Conservation (phyloP, 2,113 vertebrate genomes). For the Odobenus rosmarus region DNA sequence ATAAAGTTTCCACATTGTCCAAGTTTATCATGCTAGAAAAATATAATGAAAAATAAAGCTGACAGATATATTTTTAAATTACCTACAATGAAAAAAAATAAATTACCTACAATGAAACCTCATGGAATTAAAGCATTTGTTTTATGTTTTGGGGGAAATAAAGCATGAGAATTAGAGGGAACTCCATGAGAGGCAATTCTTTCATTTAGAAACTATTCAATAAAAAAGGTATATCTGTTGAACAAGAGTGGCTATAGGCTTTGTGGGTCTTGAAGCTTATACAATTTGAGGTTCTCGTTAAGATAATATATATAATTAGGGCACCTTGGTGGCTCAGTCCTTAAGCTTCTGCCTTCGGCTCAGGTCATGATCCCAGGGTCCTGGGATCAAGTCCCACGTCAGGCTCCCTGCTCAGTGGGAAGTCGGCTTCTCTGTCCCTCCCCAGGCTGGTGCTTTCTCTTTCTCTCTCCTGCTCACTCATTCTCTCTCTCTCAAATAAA, state of each 20-base stretch:
- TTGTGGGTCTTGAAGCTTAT: neutral
- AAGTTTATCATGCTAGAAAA: neutral
- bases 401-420: neutral
- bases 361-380: neutral
- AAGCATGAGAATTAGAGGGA: neutral
- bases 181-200: neutral
- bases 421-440: no score
- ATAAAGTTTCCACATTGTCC: neutral
- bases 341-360: neutral
- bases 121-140: neutral
- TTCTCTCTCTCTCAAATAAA: no score
- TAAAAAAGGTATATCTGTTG: neutral
- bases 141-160: neutral
- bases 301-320: neutral
- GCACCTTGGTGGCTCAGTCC: neutral
- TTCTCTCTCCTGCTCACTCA: no score
- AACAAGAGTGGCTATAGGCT: neutral
- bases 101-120: neutral
- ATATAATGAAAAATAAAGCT: neutral
- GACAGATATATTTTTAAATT: slow-evolving; percentile 6
- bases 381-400: neutral
- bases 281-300: neutral
- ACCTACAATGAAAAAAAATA: neutral
- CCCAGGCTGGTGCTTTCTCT: no score
- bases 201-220: neutral